These are phyloP conservation scores for Fregata magnificens DNA, from an alignment of 2,113 vertebrate genomes.

Conservation along the genomic window DNA sequence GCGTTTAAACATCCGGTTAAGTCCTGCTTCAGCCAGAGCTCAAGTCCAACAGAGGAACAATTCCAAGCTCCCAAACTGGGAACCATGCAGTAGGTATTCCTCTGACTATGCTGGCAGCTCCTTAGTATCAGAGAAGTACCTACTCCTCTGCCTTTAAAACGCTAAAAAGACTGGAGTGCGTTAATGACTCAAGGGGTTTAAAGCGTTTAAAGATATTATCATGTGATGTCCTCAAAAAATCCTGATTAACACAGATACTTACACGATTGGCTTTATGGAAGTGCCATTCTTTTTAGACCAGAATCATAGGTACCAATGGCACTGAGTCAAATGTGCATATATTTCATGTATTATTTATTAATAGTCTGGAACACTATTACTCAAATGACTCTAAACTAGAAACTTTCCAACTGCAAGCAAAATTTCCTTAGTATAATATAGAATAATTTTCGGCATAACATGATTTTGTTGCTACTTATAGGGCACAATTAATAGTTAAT, in stretches of 20 bases:
- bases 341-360: neutral
- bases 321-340: neutral
- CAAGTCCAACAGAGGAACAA: neutral
- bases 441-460: neutral
- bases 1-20: neutral
- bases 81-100: neutral
- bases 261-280: neutral
- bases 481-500: constrained; percentile 17
- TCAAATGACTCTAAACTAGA: neutral
- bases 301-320: neutral
- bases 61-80: neutral
- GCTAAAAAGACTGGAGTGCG: neutral
- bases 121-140: neutral
- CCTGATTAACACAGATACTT: neutral
- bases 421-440: neutral
- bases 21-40: neutral
- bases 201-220: neutral
- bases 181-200: neutral
- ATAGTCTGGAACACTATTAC: neutral
- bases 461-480: constrained; percentile 25
- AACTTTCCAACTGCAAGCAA: neutral
- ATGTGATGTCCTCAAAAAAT: neutral
- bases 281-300: neutral
- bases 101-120: accelerated
- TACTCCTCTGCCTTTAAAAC: neutral